Conservation (phyloP, 64 coral and sea anemone genomes). For the Trachythela sp. region DNA sequence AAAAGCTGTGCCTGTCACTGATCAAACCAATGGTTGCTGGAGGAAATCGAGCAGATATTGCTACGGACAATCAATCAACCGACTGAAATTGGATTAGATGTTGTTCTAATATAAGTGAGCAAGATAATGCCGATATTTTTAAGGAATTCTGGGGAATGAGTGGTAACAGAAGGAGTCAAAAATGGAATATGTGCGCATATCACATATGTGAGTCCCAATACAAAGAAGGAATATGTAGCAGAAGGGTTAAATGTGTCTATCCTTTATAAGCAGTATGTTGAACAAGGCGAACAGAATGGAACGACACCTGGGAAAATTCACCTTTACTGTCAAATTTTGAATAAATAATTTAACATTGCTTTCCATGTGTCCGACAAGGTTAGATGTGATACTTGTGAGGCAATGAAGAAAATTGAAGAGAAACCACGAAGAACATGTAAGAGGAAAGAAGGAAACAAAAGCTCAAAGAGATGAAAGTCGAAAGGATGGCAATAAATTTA, state of each 20-base stretch:
- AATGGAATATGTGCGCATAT: not conserved
- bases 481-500: not conserved
- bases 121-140: not conserved
- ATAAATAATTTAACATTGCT: not conserved
- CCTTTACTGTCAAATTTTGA: not conserved
- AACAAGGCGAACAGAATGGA: not conserved
- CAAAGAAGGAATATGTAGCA: not conserved
- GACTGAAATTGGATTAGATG: no score
- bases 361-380: not conserved
- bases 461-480: not conserved
- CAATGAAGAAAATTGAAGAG: not conserved
- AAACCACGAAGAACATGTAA: not conserved
- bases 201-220: not conserved
- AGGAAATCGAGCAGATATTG: no score
- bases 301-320: not conserved
- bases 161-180: not conserved
- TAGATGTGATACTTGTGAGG: conserved; percentile 20
- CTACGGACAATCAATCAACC: no score
- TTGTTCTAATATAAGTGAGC: not conserved
- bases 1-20: no score
- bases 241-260: not conserved
- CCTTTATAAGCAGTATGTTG: not conserved
- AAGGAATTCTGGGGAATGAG: not conserved
- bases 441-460: not conserved
- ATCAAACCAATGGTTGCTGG: no score